Conservation (phyloP, 1,140 invertebrate species). For the Pseudobourletiella spinata region DNA sequence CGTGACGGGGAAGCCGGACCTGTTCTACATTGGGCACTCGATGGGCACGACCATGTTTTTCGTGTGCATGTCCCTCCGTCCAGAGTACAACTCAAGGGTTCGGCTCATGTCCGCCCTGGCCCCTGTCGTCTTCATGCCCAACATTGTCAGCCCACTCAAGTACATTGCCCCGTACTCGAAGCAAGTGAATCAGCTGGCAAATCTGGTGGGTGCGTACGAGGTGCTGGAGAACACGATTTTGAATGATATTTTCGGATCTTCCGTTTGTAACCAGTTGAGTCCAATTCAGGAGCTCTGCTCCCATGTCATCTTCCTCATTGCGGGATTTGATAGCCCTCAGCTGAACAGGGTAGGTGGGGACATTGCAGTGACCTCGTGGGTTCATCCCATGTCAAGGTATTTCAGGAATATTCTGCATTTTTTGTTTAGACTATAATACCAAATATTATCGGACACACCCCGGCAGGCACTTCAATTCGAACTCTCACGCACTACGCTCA, state of each 20-base stretch:
- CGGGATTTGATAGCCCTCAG: background rate
- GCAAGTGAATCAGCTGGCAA: background rate
- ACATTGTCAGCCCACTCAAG: slow-evolving; percentile 11
- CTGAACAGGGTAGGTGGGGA: background rate
- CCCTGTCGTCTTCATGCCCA: background rate
- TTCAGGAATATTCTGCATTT: too few relatives aligned
- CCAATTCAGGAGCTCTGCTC: background rate
- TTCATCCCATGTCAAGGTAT: too few relatives aligned
- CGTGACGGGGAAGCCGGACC: too few relatives aligned
- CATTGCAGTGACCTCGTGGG: too few relatives aligned
- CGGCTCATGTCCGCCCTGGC: slow-evolving; percentile 54
- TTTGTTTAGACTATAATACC: too few relatives aligned
- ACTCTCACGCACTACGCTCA: too few relatives aligned
- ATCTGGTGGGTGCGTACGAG: background rate
- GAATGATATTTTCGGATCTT: background rate
- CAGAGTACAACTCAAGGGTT: slow-evolving; percentile 37
- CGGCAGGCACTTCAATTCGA: too few relatives aligned
- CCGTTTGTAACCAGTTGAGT: background rate
- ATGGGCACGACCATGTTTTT: too few relatives aligned
- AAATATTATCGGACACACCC: too few relatives aligned
- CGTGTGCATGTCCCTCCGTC: slow-evolving; percentile 28
- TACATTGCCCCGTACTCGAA: slow-evolving; percentile 12
- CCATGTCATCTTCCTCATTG: background rate
- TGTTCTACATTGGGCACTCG: too few relatives aligned
- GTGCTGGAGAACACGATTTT: background rate